Base-by-base conservation (phyloP, 2,113 vertebrate genomes). In the Symphodus melops region DNA sequence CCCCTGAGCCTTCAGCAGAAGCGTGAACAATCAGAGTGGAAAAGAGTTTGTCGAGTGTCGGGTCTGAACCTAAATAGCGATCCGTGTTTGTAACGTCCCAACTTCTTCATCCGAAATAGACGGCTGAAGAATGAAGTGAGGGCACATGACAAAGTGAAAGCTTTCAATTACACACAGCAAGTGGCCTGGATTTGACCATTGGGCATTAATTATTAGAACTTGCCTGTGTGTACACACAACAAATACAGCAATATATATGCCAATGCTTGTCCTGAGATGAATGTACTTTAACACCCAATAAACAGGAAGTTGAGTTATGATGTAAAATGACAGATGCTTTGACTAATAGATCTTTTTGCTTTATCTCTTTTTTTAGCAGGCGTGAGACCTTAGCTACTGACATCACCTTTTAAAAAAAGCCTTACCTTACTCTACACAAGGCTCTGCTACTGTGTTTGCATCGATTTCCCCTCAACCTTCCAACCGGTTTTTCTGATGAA, bases 141-240 rank as follows among this genome's bases (percentile, higher is more conserved):
- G 90, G 87, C 89, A 88, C 79, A 85, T 81, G 85, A 86, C 90
- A 89, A 84, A 79, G 83, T 83, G 75, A 76, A 75, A 72, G 85
- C 88, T 85, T 82, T 84, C 77, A 87, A 49, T 86, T 77, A 85
- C 54, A 85, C 54, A 83, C 72, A 72, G 14, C 21, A 63, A 48
- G 58, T 19, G 71, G 68, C 61, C 63, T 65, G 62, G 14, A 69
- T 75, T 21, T 63, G 65, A 77, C 60, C 68, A 51, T 39, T 39
- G 54, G 51, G 46, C 39, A 9, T 3, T 36, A 63, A 48, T 65
- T 55, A 64, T 6, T 39, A n/a, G 48, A 51, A n/a, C 48, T 8
- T 51, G 6, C 48, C 13, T 2, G 8, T 7, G 8, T 48, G 17
- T 17, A 19, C 4, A 17, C 19, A 48, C 46, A 5, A 7, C 42